These are phyloP conservation scores for Picathartes gymnocephalus DNA, from an alignment of 2,113 vertebrate species.

Conservation along the genomic window DNA sequence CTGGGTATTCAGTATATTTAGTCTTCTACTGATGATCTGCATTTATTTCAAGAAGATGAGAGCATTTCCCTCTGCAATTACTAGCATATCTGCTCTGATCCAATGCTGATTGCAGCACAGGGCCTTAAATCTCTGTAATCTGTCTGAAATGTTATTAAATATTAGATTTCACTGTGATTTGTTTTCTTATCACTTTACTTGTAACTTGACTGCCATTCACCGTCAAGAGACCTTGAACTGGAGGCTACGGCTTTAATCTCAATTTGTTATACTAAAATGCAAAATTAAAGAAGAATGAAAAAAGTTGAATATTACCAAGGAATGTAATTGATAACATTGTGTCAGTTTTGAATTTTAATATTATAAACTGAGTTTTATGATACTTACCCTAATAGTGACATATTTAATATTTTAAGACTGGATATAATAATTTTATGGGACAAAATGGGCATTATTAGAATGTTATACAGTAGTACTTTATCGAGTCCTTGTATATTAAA, in stretches of 20 bases:
- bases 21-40: background rate
- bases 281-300: conserved; percentile 70
- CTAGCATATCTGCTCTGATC: background rate
- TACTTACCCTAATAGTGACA: conserved; percentile 60
- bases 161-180: conserved; percentile 29
- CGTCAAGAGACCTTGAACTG: conserved; percentile 38
- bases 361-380: conserved; percentile 70
- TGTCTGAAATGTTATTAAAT: conserved; percentile 36
- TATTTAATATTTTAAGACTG: conserved; percentile 74
- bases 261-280: conserved; percentile 61
- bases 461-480: conserved; percentile 65
- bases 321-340: conserved; percentile 64
- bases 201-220: conserved; percentile 37
- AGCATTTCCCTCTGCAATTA: background rate
- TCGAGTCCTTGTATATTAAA: conserved; percentile 73
- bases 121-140: conserved; percentile 30
- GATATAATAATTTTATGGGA: conserved; percentile 73
- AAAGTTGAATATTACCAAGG: conserved; percentile 47
- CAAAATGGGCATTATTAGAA: conserved; percentile 71
- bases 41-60: conserved; percentile 1
- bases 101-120: background rate
- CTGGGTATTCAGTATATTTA: background rate
- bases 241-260: conserved; percentile 37
- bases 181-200: conserved; percentile 34
- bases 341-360: conserved; percentile 66